Conservation (phyloP, 2,797 vertebrate species). For the Leptoclinus maculatus region DNA sequence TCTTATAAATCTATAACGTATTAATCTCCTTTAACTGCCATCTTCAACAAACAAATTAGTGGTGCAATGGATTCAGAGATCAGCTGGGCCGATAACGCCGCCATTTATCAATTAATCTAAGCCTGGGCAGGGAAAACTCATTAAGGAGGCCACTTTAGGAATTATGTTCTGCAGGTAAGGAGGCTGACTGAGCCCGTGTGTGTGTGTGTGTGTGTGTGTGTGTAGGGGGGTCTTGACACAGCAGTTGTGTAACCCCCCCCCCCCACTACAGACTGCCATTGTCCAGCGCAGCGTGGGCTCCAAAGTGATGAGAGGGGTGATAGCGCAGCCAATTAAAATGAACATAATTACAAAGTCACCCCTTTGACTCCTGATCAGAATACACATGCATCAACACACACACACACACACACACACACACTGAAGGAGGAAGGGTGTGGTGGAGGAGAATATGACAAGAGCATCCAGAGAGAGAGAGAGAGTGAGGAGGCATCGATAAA, state of each 20-base stretch:
- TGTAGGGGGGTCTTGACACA: slow-evolving; percentile 47
- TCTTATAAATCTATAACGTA: slow-evolving; percentile 78
- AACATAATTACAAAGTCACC: slow-evolving; percentile 91
- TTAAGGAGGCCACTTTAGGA: slow-evolving; percentile 80
- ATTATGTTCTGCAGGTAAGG: slow-evolving; percentile 78
- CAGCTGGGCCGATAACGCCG: slow-evolving; percentile 70
- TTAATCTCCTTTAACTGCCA: slow-evolving; percentile 85
- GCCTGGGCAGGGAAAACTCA: slow-evolving; percentile 81
- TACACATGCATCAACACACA: slow-evolving; percentile 69
- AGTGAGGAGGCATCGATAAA: neutral
- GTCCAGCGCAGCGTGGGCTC: slow-evolving; percentile 79
- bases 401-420: slow-evolving; percentile 59
- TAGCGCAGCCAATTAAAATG: slow-evolving; percentile 89
- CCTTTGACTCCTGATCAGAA: slow-evolving; percentile 86
- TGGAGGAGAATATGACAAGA: slow-evolving; percentile 9
- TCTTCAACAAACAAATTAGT: slow-evolving; percentile 87
- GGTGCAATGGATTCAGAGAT: slow-evolving; percentile 84
- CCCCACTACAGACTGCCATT: slow-evolving; percentile 72
- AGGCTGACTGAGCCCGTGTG: slow-evolving; percentile 54
- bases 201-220: slow-evolving; percentile 37
- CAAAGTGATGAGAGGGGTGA: slow-evolving; percentile 83
- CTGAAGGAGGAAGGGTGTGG: slow-evolving; percentile 26
- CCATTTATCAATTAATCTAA: slow-evolving; percentile 86
- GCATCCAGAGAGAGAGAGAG: neutral
- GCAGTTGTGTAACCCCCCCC: slow-evolving; percentile 53